Percentiles rank a stretch among this genome's conserved stretches.
Conservation (phyloP, 2,888 invertebrate species). For the Fragum fragum region DNA sequence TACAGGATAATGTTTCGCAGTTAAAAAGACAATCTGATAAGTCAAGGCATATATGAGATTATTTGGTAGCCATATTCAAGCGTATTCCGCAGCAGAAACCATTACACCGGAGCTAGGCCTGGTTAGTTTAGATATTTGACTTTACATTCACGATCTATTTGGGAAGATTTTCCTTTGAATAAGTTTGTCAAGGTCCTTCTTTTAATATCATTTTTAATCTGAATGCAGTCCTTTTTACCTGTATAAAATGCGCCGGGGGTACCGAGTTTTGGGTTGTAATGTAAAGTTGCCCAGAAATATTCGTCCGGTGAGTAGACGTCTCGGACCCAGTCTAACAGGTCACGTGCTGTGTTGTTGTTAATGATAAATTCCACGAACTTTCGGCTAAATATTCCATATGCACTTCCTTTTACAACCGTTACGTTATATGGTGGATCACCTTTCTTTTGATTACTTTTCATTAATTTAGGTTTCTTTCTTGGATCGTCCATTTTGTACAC, state of each 20-base stretch:
- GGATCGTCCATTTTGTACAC: constrained; percentile 62
- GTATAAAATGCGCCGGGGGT: constrained; percentile 82
- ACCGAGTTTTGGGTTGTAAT: constrained; percentile 82
- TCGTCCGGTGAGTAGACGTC: constrained; percentile 85
- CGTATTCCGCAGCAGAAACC: no score
- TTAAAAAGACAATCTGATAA: no score
- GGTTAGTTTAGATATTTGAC: no score
- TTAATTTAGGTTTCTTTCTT: constrained; percentile 39
- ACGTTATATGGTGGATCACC: constrained; percentile 71
- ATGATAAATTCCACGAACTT: constrained; percentile 83
- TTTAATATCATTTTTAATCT: no score
- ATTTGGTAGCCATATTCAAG: no score
- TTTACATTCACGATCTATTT: no score
- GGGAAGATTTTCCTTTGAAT: no score
- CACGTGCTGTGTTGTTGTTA: constrained; percentile 75
- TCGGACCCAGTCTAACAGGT: constrained; percentile 82
- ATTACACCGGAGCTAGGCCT: no score
- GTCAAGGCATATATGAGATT: no score
- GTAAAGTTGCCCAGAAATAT: constrained; percentile 85
- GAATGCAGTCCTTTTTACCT: constrained; percentile 78
- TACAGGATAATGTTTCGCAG: no score
- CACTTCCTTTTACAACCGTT: constrained; percentile 83
- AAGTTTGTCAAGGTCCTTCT: no score
- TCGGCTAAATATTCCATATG: constrained; percentile 85
- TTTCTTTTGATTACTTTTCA: constrained; percentile 51